Conservation (phyloP, 2,888 invertebrate species). For the Endomychus coccineus region DNA sequence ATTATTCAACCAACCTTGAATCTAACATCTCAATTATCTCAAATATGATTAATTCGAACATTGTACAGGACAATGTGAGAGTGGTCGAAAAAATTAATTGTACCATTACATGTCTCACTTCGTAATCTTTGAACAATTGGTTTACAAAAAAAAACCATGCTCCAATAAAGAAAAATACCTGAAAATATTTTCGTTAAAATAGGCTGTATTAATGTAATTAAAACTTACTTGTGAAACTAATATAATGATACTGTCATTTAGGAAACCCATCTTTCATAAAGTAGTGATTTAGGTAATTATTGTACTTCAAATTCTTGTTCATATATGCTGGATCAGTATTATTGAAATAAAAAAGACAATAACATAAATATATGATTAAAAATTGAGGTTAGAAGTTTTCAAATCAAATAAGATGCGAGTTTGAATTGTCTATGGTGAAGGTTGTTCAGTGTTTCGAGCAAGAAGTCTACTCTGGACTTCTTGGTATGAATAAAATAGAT, state of each 20-base stretch:
- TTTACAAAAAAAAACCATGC: conserved; percentile 99
- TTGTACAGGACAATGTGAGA: conserved; percentile 93
- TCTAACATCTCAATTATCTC: conserved; percentile 94
- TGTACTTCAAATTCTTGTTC: too few relatives aligned
- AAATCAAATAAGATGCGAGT: too few relatives aligned
- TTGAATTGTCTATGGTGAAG: too few relatives aligned
- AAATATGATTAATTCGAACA: conserved; percentile 99
- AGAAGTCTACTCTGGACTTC: too few relatives aligned
- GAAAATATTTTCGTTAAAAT: conserved; percentile 28
- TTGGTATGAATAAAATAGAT: too few relatives aligned
- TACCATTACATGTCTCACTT: conserved; percentile 89
- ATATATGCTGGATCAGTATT: too few relatives aligned
- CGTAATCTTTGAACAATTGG: conserved; percentile 93
- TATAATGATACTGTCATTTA: conserved; percentile 77
- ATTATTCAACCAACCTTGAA: conserved; percentile 58
- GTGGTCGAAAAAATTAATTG: conserved; percentile 94
- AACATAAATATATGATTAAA: too few relatives aligned
- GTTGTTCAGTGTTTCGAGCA: too few relatives aligned
- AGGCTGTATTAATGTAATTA: not conserved
- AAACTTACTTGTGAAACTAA: conserved; percentile 53
- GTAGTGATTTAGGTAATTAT: too few relatives aligned
- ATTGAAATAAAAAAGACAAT: too few relatives aligned
- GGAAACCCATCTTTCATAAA: conserved; percentile 61
- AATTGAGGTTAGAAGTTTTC: too few relatives aligned
- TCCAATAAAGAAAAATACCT: conserved; percentile 91